A percentile compares a stretch with the other conserved stretches of the same genome.
Conservation (phyloP, 1,140 invertebrate genomes). For the Pseudomyrmex flavicornis region DNA sequence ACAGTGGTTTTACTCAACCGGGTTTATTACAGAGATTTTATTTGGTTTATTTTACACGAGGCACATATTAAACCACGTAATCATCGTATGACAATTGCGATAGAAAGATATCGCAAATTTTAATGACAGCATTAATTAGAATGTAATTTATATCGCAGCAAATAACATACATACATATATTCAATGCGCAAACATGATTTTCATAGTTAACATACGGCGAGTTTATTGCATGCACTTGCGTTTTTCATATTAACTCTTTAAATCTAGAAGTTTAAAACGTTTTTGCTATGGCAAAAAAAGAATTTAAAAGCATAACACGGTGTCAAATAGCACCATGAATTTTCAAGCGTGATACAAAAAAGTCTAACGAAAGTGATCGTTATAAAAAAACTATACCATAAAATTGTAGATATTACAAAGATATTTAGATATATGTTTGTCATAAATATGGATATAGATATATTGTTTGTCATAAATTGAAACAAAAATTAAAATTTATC, state of each 20-base stretch:
- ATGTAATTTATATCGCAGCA: constrained; percentile 43
- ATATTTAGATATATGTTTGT: too few relatives aligned
- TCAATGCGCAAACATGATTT: constrained; percentile 14
- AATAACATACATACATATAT: neutral
- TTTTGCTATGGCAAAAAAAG: too few relatives aligned
- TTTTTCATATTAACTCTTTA: constrained; percentile 25
- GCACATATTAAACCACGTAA: constrained; percentile 9
- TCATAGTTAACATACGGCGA: neutral
- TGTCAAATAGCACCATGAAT: neutral
- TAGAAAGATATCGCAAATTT: constrained; percentile 40
- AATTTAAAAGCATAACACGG: neutral
- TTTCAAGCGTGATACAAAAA: constrained; percentile 37
- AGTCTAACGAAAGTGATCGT: too few relatives aligned
- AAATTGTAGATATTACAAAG: too few relatives aligned
- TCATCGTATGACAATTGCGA: constrained; percentile 4
- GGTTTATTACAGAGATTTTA: constrained; percentile 1
- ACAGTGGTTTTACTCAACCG: neutral
- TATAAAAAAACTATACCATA: too few relatives aligned
- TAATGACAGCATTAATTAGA: constrained; percentile 41
- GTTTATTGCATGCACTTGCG: constrained; percentile 47
- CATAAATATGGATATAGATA: too few relatives aligned
- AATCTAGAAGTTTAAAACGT: too few relatives aligned
- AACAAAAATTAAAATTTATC: too few relatives aligned
- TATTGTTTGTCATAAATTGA: too few relatives aligned
- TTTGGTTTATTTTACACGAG: constrained; percentile 1